Evolutionary conservation across 2,888 invertebrate species (phyloP).

Genomic region (Andrena haemorrhoa): DNA sequence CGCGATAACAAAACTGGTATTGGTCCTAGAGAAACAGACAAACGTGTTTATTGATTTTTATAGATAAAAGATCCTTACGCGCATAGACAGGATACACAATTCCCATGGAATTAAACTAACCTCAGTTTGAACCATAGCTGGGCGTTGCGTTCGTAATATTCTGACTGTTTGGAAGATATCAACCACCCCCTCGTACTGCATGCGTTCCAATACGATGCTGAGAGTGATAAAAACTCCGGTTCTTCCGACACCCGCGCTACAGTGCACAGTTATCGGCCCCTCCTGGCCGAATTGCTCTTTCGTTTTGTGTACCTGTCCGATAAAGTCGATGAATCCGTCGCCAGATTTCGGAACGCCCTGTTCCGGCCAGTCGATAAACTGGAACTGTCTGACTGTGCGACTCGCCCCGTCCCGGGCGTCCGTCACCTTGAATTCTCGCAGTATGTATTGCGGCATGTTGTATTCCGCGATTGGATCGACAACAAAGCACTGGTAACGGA

Average conservation of each 20-base stretch:
- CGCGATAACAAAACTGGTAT: slow-evolving; percentile 99
- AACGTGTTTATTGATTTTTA: not conserved
- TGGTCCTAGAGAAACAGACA: slow-evolving; percentile 92
- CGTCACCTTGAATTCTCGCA: slow-evolving; percentile 99
- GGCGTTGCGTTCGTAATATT: slow-evolving; percentile 98
- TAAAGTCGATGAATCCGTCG: slow-evolving; percentile 99
- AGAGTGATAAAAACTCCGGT: slow-evolving; percentile 99
- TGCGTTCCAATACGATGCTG: slow-evolving; percentile 98
- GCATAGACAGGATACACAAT: not conserved
- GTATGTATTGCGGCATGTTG: slow-evolving; percentile 99
- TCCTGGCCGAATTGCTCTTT: slow-evolving; percentile 99
- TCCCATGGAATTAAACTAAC: slow-evolving; percentile 85
- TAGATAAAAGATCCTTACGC: not conserved
- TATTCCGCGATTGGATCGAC: slow-evolving; percentile 99
- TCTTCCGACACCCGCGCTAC: slow-evolving; percentile 98
- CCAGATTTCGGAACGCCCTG: slow-evolving; percentile 99
- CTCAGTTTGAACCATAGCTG: slow-evolving; percentile 99
- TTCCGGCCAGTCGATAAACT: slow-evolving; percentile 98
- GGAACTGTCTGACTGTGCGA: slow-evolving; percentile 97
- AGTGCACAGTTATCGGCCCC: slow-evolving; percentile 99
- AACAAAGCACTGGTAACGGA: slow-evolving; percentile 98
- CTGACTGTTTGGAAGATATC: slow-evolving; percentile 99
- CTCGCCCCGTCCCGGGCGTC: slow-evolving; percentile 99
- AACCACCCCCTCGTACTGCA: slow-evolving; percentile 99
- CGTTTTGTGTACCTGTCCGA: slow-evolving; percentile 99